phyloP scores from a whole-genome alignment of 2,888 invertebrate genomes.

The Cataglyphis livida region DNA sequence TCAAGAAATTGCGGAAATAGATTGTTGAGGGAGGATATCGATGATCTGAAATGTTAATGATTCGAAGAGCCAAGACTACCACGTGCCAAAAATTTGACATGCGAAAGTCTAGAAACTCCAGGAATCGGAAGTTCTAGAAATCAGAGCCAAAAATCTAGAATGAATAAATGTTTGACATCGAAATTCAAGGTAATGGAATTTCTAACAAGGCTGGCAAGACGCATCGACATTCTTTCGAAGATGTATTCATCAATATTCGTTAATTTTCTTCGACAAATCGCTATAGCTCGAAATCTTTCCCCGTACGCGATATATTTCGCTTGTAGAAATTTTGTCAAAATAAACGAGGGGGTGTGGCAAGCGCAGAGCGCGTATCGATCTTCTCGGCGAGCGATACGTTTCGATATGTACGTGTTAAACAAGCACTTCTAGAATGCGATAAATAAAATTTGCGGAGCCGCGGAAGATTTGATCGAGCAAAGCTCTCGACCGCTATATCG shows the following conservation, averaged over 20 bases:
- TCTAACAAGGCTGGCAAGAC: neutral
- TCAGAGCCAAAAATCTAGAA: neutral
- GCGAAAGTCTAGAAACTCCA: neutral
- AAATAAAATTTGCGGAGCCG: slow-evolving; percentile 60
- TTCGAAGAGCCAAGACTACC: neutral
- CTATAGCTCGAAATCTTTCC: neutral
- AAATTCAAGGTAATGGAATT: neutral
- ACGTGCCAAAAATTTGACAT: slow-evolving; percentile 5
- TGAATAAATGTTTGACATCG: neutral
- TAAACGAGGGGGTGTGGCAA: slow-evolving; percentile 46
- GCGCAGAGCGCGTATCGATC: slow-evolving; percentile 39
- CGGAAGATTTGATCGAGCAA: slow-evolving; percentile 64
- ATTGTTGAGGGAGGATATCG: too few species aligned
- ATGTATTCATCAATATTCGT: neutral
- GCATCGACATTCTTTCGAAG: neutral
- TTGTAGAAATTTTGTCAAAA: slow-evolving; percentile 37
- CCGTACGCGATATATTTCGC: neutral
- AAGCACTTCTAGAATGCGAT: slow-evolving; percentile 51
- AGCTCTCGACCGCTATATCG: slow-evolving; percentile 29
- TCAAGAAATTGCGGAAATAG: neutral
- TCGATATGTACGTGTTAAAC: slow-evolving; percentile 47
- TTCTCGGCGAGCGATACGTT: slow-evolving; percentile 29
- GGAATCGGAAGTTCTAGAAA: neutral
- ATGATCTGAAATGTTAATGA: neutral
- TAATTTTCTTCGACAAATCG: neutral